Percentiles rank a stretch among this genome's conserved stretches.
These are phyloP conservation scores for Nothura maculosa DNA, from an alignment of 2,797 vertebrate genomes.

Conservation along the genomic window DNA sequence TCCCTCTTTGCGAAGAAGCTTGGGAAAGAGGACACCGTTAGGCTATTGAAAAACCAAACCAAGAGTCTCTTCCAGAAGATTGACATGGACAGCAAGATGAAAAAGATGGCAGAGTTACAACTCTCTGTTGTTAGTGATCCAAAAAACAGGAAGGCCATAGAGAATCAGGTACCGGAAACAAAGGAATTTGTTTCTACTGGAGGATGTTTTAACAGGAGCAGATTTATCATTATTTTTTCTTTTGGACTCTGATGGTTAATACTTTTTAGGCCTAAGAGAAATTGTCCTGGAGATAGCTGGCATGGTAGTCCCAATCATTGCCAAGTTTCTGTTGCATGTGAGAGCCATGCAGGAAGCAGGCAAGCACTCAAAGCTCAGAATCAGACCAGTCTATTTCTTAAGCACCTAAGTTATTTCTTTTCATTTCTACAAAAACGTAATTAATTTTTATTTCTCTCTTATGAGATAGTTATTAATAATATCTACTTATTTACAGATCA, in stretches of 20 bases:
- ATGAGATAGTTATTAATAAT: neutral
- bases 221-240: neutral
- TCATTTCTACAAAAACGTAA: neutral
- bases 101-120: constrained; percentile 95
- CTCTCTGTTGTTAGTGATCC: constrained; percentile 91
- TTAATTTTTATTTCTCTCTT: neutral
- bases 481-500: neutral
- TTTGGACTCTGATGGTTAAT: neutral
- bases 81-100: constrained; percentile 98
- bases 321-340: neutral
- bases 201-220: accelerated
- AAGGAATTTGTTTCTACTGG: accelerated
- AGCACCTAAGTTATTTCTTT: neutral
- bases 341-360: neutral
- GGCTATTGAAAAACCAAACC: constrained; percentile 89
- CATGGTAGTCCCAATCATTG: neutral
- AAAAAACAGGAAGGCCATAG: constrained; percentile 95
- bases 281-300: neutral
- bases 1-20: constrained; percentile 94
- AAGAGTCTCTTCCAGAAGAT: constrained; percentile 92
- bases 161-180: constrained; percentile 89
- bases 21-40: constrained; percentile 93
- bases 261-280: neutral
- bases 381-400: neutral
- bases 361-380: neutral